phyloP scores from a whole-genome alignment of 2,888 invertebrate species.

The Aporophyla lueneburgensis region DNA sequence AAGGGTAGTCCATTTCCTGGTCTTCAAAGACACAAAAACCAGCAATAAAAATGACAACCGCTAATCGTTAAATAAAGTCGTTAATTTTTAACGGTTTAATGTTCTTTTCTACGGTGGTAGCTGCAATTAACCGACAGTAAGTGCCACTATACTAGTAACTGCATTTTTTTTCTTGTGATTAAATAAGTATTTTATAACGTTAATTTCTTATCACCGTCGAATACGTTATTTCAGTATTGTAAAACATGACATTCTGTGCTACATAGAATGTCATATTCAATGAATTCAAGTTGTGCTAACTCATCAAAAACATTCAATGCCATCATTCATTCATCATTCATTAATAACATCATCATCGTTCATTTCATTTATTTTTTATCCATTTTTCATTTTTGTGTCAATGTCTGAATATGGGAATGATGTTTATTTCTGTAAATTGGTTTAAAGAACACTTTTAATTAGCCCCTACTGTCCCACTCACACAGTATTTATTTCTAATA shows the following conservation, averaged over 20 bases:
- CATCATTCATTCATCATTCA: too few species aligned
- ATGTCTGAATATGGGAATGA: too few species aligned
- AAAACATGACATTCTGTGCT: background rate
- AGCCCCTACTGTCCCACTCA: too few species aligned
- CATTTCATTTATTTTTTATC: too few species aligned
- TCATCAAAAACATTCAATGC: background rate
- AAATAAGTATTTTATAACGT: background rate
- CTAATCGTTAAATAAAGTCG: constrained; percentile 28
- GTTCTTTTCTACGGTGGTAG: constrained; percentile 5
- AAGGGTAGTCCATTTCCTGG: background rate
- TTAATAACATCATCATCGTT: too few species aligned
- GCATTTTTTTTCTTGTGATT: constrained; percentile 8
- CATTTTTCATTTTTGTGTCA: too few species aligned
- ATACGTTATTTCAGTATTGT: background rate
- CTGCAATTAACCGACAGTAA: constrained; percentile 2
- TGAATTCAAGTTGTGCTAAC: background rate
- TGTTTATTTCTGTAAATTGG: too few species aligned
- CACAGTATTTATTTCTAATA: too few species aligned
- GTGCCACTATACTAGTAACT: constrained; percentile 5
- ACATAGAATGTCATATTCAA: background rate
- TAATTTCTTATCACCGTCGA: too few species aligned
- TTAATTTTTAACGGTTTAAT: constrained; percentile 15
- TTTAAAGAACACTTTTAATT: too few species aligned
- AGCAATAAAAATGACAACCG: constrained; percentile 12
- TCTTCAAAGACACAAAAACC: constrained; percentile 4